phyloP scores from a whole-genome alignment of 2,113 vertebrate genomes.

The Eptatretus burgeri region DNA sequence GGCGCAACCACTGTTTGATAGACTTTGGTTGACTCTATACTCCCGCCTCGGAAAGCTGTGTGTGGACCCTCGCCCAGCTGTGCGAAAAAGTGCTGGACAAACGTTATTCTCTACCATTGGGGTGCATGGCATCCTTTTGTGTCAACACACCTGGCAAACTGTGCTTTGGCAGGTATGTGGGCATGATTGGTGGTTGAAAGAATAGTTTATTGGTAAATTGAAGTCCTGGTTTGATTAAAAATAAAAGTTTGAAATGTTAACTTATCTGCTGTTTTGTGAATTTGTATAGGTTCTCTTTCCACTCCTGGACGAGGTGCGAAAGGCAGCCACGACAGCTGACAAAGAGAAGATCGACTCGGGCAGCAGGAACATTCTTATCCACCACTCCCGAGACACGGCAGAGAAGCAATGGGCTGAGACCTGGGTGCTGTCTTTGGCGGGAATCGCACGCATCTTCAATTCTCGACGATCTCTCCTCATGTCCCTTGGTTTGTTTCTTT shows the following conservation, averaged over 20 bases:
- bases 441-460: conserved; percentile 91
- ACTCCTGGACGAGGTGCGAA: conserved; percentile 54
- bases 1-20: conserved; percentile 79
- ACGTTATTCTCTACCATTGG: conserved; percentile 83
- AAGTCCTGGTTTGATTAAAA: background rate
- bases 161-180: conserved; percentile 70
- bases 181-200: background rate
- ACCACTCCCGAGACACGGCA: conserved; percentile 92
- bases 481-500: conserved; percentile 34
- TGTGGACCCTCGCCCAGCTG: conserved; percentile 70
- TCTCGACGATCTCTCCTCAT: conserved; percentile 70
- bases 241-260: background rate
- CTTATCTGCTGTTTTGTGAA: conserved; percentile 9
- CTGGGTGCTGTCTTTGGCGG: conserved; percentile 78
- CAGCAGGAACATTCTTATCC: conserved; percentile 92
- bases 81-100: conserved; percentile 78
- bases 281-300: conserved; percentile 58
- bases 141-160: conserved; percentile 77
- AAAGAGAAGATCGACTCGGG: conserved; percentile 98
- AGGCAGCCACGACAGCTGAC: conserved; percentile 75
- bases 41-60: conserved; percentile 75
- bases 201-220: background rate
- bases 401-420: conserved; percentile 98
- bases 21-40: conserved; percentile 82
- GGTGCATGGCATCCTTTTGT: conserved; percentile 70